Base-by-base conservation (phyloP, 2,888 invertebrate species). In the Chaetogeoica ovagalla region DNA sequence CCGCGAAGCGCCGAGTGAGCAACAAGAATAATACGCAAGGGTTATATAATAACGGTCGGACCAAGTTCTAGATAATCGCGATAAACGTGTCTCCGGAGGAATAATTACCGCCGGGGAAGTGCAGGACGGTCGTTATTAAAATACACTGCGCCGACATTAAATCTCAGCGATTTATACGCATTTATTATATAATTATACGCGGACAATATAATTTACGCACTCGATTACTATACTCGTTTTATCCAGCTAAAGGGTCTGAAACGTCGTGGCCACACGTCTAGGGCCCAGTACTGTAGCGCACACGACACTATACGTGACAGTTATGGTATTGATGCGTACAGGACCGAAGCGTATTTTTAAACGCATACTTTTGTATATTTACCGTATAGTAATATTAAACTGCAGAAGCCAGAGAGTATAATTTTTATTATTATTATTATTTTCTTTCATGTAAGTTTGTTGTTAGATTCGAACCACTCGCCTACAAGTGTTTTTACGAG, bases 31-130 rank as follows among this genome's bases (percentile, higher is more conserved):
- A 43, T n/a, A 30, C 4, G 30, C 30, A 13, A 43, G 48, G n/a
- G 68, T 59, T 59, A 68, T 15, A 11, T 57, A 43, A 23, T 7
- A 55, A 19, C 59, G 75, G 30, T 43, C 68, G 30, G n/a, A 48
- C 68, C 76, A 52, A 60, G 59, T 57, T 57, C 66, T 60, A 60
- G 43, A 76, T 76, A 76, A 68, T 68, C 76, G 68, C 68, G 68
- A 68, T 66, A 59, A 76, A 76, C 75, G 57, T 68, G 57, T 76
- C 75, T 68, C 59, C 59, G 1, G 66, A 59, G 57, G 68, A 76
- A 76, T 75, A 74, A 73, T 72, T 37, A 62, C 19, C 55, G 19
- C 55, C 3, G 19, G 19, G 43, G n/a, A 13, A 11, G 0, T 9
- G 52, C n/a, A 3, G 17, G 48, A 37, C 5, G 43, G 59, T 43